These are phyloP conservation scores for Vanessa tameamea DNA, from an alignment of 1,140 invertebrate genomes.

Conservation along the genomic window DNA sequence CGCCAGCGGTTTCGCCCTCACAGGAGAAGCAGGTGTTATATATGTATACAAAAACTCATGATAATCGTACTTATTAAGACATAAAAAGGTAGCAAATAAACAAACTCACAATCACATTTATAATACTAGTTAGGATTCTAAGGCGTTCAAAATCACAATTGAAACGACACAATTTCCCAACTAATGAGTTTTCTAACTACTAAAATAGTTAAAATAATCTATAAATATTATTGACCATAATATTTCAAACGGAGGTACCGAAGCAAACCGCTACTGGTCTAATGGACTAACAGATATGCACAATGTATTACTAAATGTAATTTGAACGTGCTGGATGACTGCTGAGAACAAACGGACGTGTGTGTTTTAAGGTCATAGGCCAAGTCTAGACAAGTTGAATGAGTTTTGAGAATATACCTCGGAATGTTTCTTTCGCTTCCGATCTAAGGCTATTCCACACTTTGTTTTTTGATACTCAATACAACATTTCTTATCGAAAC, in stretches of 20 bases:
- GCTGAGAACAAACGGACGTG: constrained; percentile 17
- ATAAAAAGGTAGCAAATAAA: too few species aligned
- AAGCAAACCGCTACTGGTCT: background rate
- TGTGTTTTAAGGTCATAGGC: constrained; percentile 10
- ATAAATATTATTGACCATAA: background rate
- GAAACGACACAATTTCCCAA: too few species aligned
- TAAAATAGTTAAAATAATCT: background rate
- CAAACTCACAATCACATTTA: too few species aligned
- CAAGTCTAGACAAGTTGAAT: constrained; percentile 6
- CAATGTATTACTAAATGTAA: constrained; percentile 18
- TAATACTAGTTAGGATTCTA: too few species aligned
- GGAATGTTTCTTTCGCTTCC: background rate
- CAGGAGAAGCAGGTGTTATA: too few species aligned
- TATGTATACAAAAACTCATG: too few species aligned
- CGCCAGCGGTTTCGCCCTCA: too few species aligned
- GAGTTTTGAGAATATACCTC: background rate
- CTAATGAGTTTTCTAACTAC: background rate
- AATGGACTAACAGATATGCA: background rate
- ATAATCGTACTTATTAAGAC: too few species aligned
- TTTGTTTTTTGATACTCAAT: too few species aligned
- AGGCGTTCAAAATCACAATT: too few species aligned
- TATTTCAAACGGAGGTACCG: background rate
- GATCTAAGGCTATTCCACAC: background rate
- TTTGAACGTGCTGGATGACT: constrained; percentile 4
- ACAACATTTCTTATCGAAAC: too few species aligned